Evolutionary conservation across 2,797 vertebrate genomes (phyloP).

Genomic region (Phyllotis vaccarum): DNA sequence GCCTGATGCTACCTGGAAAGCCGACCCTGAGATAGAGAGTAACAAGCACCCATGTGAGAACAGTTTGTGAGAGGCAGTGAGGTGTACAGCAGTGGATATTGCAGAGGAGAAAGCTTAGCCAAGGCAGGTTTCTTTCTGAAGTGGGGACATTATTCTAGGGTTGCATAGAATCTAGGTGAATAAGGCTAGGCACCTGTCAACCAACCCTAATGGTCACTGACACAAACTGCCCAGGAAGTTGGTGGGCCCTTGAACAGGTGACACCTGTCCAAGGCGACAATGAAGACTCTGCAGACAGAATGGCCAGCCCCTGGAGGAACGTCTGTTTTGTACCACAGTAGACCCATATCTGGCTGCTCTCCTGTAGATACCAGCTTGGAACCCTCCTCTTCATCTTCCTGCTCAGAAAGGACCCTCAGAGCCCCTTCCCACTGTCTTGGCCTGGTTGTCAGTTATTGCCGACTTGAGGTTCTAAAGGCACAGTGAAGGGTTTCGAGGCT

Average conservation of each 20-base stretch:
- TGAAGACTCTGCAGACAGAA: neutral
- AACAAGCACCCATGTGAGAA: fast-evolving
- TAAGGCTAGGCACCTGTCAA: neutral
- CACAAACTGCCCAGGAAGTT: neutral
- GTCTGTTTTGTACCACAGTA: fast-evolving
- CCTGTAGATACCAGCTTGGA: too few relatives aligned
- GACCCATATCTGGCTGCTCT: neutral
- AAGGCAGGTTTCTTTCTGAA: neutral
- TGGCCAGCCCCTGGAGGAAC: neutral
- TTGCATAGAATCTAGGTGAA: too few relatives aligned
- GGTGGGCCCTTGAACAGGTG: neutral
- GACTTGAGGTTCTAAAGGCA: neutral
- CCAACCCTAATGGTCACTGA: neutral
- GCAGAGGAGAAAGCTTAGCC: neutral
- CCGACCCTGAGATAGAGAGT: neutral
- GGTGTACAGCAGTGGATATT: fast-evolving
- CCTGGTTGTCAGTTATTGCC: neutral
- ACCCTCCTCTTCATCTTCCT: neutral
- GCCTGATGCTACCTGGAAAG: neutral
- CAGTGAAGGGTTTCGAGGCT: neutral
- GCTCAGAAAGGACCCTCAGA: neutral
- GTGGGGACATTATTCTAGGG: neutral
- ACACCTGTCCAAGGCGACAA: neutral
- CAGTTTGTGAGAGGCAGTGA: neutral
- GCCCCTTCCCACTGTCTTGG: neutral